Base-by-base conservation (phyloP, 2,797 vertebrate species). In the Parauchenoglanis ngamensis region DNA sequence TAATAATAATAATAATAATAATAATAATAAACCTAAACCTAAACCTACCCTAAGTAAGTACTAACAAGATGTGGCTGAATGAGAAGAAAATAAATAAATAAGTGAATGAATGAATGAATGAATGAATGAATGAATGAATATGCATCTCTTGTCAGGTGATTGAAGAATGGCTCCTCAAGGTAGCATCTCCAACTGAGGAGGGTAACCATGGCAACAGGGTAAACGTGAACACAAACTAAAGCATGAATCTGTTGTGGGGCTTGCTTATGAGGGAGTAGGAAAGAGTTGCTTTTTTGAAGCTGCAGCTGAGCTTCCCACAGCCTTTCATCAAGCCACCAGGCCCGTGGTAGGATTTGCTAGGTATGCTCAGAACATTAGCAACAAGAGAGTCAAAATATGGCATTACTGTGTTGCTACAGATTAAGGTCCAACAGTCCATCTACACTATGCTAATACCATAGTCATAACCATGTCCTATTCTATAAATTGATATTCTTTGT, bases 141-240 rank as follows among this genome's bases (percentile, higher is more conserved):
- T 92, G 92, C 77, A 91, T 67, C 25, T 91, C 92, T 93, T 94
- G 94, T 94, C 93, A 94, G 94, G 95, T 95, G 93, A 95, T 95
- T 92, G 93, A 93, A 92, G 93, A 95, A 94, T 94, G 94, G 92
- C 92, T 95, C 93, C 92, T 94, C 93, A 92, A 94, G 94, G 93
- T 94, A 94, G 94, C 93, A 95, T 93, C 94, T 91, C 93, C 92
- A 90, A 93, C 93, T 92, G 76, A 86, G 80, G 56, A 80, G 75
- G 76, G 94, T 95, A 93, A 90, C 95, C 93, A 96, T 94, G 92
- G 94, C 93, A 94, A 96, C 95, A 92, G 92, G 93, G 93, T 96
- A 96, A 96, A 96, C 94, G 93, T 92, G 94, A 94, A 93, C 90
- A 88, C 25, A 91, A 92, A 92, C 90, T 93, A 94, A 92, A 94